phyloP scores from a whole-genome alignment of 2,113 vertebrate species.

The Heloderma charlesbogerti region DNA sequence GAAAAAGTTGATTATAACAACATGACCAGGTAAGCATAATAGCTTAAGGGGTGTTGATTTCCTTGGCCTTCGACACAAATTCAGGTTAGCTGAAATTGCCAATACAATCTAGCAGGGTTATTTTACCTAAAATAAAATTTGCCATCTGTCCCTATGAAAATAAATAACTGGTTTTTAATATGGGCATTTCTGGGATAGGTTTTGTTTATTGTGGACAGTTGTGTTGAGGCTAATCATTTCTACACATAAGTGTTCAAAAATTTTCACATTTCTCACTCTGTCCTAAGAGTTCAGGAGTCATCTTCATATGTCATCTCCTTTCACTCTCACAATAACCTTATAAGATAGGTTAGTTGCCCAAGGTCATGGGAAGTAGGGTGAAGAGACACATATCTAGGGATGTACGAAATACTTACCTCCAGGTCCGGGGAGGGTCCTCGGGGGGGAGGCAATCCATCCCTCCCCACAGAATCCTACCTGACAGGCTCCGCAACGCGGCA shows the following conservation, averaged over 20 bases:
- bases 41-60: constrained; percentile 39
- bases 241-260: background rate
- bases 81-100: constrained; percentile 31
- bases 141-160: constrained; percentile 14
- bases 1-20: constrained; percentile 52
- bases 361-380: no score
- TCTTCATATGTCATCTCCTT: background rate
- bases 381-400: no score
- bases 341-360: background rate
- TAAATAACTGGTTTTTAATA: constrained; percentile 2
- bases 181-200: background rate
- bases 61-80: constrained; percentile 38
- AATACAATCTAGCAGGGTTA: background rate
- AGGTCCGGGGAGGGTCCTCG: no score
- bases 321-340: background rate
- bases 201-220: constrained; percentile 14
- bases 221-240: background rate
- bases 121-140: constrained; percentile 25
- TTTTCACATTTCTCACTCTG: background rate
- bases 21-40: constrained; percentile 39
- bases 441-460: no score
- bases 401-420: no score
- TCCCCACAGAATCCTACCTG: no score
- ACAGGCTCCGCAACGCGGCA: no score
- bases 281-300: background rate